phyloP scores from a whole-genome alignment of 2,797 vertebrate species.

The Antennarius maculatus region DNA sequence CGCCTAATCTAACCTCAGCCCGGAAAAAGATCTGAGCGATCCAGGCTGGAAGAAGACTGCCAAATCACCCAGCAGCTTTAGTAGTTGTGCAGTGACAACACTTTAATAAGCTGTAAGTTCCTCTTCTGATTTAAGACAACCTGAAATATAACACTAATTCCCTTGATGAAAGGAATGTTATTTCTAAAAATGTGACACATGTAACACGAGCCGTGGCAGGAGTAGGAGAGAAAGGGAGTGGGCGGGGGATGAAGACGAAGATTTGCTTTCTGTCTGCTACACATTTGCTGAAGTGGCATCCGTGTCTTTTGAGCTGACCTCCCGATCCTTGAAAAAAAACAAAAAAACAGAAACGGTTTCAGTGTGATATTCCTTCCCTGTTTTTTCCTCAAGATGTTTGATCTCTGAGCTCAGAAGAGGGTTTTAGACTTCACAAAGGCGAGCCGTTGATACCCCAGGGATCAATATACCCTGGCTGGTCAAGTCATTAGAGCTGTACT shows the following conservation, averaged over 20 bases:
- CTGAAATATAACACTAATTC: conserved; percentile 81
- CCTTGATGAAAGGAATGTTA: conserved; percentile 74
- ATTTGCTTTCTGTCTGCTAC: conserved; percentile 66
- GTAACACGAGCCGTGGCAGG: conserved; percentile 69
- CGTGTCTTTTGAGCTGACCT: conserved; percentile 56
- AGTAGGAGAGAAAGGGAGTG: conserved; percentile 41
- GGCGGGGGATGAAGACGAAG: conserved; percentile 53
- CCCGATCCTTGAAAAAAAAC: conserved; percentile 32
- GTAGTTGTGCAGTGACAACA: conserved; percentile 56
- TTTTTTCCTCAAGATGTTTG: conserved; percentile 61
- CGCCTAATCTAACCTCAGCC: conserved; percentile 75
- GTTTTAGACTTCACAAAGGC: conserved; percentile 75
- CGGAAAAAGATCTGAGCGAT: conserved; percentile 70
- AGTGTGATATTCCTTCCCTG: conserved; percentile 50
- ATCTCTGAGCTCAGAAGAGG: conserved; percentile 58
- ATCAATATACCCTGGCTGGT: conserved; percentile 75
- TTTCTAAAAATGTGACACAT: conserved; percentile 79
- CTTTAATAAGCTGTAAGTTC: conserved; percentile 79
- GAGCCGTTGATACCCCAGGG: conserved; percentile 64
- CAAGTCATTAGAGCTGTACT: conserved; percentile 75
- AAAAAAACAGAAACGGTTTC: conserved; percentile 45
- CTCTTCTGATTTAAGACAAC: conserved; percentile 77
- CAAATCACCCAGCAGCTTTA: conserved; percentile 67
- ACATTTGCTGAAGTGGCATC: conserved; percentile 60
- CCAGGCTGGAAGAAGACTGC: conserved; percentile 53